These are phyloP conservation scores for Battus philenor DNA, from an alignment of 1,140 invertebrate species.

Conservation along the genomic window DNA sequence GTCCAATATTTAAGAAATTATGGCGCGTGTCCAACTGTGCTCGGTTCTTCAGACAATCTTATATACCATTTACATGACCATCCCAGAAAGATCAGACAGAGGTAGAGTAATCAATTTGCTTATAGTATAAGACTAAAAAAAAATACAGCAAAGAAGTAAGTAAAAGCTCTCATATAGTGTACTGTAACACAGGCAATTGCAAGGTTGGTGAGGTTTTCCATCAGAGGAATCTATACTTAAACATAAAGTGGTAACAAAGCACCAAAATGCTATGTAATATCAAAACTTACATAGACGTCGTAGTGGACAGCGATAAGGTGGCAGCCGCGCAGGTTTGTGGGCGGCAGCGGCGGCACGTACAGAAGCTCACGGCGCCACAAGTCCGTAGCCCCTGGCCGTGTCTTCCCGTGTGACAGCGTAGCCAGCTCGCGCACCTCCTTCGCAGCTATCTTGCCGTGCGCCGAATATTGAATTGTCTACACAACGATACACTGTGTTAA, in stretches of 20 bases:
- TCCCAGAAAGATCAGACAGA: too few relatives aligned
- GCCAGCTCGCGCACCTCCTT: conserved; percentile 92
- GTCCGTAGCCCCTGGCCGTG: conserved; percentile 87
- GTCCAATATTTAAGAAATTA: too few relatives aligned
- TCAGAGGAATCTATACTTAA: neutral
- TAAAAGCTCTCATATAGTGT: too few relatives aligned
- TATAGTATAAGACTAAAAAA: too few relatives aligned
- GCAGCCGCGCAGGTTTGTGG: conserved; percentile 96
- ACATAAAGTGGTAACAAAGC: neutral
- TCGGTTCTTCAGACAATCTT: too few relatives aligned
- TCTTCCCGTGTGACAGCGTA: conserved; percentile 87
- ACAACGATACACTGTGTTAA: neutral
- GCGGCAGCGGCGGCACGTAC: conserved; percentile 95
- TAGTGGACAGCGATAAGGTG: conserved; percentile 96
- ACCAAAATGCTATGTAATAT: neutral
- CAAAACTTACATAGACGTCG: conserved; percentile 91
- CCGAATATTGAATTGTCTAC: conserved; percentile 93
- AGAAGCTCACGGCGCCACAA: conserved; percentile 94
- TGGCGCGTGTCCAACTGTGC: too few relatives aligned
- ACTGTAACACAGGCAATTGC: too few relatives aligned
- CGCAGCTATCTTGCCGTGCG: conserved; percentile 89
- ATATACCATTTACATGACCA: too few relatives aligned
- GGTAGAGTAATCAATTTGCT: too few relatives aligned
- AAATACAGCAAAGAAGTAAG: too few relatives aligned
- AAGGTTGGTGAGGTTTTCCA: neutral